These are phyloP conservation scores for Batillaria attramentaria DNA, from an alignment of 1,140 invertebrate species.

Conservation along the genomic window DNA sequence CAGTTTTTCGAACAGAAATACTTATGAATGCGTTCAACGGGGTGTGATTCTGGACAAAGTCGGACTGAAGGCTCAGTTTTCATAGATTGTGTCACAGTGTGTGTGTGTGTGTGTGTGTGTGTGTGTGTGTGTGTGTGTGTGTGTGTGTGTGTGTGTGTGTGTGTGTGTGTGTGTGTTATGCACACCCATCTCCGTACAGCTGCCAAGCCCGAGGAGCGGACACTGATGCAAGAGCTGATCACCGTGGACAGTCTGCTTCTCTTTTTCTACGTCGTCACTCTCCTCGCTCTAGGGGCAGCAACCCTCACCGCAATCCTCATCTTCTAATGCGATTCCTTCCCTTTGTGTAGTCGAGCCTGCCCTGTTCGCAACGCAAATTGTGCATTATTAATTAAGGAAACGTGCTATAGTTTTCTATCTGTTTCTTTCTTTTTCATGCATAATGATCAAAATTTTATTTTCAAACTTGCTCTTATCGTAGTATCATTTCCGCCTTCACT, in stretches of 20 bases:
- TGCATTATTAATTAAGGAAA: not conserved
- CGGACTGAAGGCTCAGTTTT: too few relatives aligned
- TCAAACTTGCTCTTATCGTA: too few relatives aligned
- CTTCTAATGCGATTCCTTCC: too few relatives aligned
- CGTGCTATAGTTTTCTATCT: not conserved
- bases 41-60: too few relatives aligned
- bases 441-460: too few relatives aligned
- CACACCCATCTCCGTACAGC: not conserved
- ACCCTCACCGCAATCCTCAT: conserved; percentile 3
- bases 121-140: not conserved
- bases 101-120: too few relatives aligned
- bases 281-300: not conserved
- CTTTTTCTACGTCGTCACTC: conserved; percentile 10
- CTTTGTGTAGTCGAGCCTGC: too few relatives aligned
- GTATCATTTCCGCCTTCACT: too few relatives aligned
- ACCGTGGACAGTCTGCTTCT: not conserved
- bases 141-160: not conserved
- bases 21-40: too few relatives aligned
- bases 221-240: not conserved
- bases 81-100: not conserved
- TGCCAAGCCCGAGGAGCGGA: not conserved
- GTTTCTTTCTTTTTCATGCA: too few relatives aligned
- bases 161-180: not conserved
- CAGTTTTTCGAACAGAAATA: too few relatives aligned
- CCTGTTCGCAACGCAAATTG: not conserved